Base-by-base conservation (phyloP, 2,113 vertebrate species). In the Paedocypris sp. region DNA sequence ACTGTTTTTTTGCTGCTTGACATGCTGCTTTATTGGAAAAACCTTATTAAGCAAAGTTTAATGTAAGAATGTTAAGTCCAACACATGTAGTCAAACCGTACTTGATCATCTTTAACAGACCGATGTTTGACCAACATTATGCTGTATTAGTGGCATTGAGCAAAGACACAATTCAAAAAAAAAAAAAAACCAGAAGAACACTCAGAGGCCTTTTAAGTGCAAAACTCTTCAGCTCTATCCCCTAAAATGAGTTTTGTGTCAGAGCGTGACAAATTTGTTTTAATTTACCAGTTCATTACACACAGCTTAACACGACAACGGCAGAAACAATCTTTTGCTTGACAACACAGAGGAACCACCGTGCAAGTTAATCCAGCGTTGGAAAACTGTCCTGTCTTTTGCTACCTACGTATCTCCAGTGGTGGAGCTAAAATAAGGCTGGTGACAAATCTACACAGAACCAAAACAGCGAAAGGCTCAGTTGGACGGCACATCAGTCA, bases 361-460 rank as follows among this genome's bases (percentile, higher is more conserved):
- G 5, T 47, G n/a, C 28, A 28, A 15, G 23, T 12, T 26, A 47
- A 41, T 19, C 15, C 52, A 28, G 22, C 25, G n/a, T 45, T n/a
- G 8, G 13, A 22, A 58, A 22, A 23, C 42, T 15, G 26, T 18
- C 6, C 2, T 3, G 18, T 10, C 51, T 64, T 45, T 54, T 42
- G 6, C 7, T 19, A 43, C 38, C 29, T n/a, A n/a, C n/a, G n/a
- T 46, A 22, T n/a, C 51, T 64, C 33, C 20, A 48, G 18, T 32
- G 25, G 35, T 58, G 20, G 28, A 57, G 25, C 43, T 22, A 18
- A 46, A 53, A 56, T 43, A 20, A 47, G 43, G 23, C 62, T 47
- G 22, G 51, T 36, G 42, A 56, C 50, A 48, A 56, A 56, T 57
- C 32, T 48, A 38, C 35, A 43, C n/a, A 35, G 59, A 62, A 41